Evolutionary conservation across 2,888 invertebrate genomes (phyloP).

Genomic region (Calameuta idolon): DNA sequence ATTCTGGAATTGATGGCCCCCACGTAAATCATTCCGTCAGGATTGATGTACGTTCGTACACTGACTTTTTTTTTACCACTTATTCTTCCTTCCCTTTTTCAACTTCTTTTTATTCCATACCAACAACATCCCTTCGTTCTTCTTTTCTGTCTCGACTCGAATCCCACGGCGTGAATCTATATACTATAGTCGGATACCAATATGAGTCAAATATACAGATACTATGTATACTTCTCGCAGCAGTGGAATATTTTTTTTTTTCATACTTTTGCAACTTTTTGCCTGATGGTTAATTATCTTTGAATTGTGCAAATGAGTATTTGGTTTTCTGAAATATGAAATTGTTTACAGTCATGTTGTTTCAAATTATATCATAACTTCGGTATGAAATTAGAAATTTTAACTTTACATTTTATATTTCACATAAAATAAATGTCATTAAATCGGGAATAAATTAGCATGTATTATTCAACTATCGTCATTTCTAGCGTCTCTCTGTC

Average conservation of each 20-base stretch:
- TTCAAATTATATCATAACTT: neutral
- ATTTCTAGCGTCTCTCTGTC: too few species aligned
- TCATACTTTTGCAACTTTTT: neutral
- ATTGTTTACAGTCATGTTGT: neutral
- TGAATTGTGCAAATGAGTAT: neutral
- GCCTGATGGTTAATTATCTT: neutral
- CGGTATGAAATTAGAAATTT: neutral
- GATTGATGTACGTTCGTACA: constrained; percentile 53
- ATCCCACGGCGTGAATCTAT: neutral
- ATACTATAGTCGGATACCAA: neutral
- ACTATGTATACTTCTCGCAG: neutral
- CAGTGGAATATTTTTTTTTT: neutral
- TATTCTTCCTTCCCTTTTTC: constrained; percentile 23
- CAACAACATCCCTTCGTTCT: constrained; percentile 7
- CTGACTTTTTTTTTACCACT: constrained; percentile 30
- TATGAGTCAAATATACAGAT: neutral
- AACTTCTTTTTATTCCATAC: constrained; percentile 6
- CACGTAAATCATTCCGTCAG: constrained; percentile 59
- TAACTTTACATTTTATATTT: neutral
- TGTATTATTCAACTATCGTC: neutral
- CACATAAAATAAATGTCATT: neutral
- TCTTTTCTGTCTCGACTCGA: constrained; percentile 11
- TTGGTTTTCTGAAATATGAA: neutral
- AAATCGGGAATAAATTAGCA: neutral
- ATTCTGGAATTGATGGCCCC: constrained; percentile 59